phyloP scores from a whole-genome alignment of 2,888 invertebrate genomes.

The Agrochola litura region DNA sequence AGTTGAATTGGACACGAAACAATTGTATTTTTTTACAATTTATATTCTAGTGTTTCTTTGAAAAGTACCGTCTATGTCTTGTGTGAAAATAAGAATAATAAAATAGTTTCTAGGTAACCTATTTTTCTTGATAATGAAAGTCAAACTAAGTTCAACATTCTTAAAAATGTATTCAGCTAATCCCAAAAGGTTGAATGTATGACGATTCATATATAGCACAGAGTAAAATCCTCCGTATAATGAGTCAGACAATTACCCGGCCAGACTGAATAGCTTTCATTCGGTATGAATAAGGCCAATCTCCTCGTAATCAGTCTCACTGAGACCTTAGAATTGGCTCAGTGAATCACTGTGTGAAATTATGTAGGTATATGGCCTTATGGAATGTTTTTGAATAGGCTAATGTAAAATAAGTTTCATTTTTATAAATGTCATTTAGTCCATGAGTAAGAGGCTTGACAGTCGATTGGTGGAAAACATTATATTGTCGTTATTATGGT shows the following conservation, averaged over 20 bases:
- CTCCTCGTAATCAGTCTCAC: conserved; percentile 34
- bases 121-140: neutral
- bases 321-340: conserved; percentile 15
- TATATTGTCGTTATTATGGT: no score
- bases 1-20: neutral
- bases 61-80: neutral
- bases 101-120: neutral
- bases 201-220: conserved; percentile 9
- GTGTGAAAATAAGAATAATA: neutral
- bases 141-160: neutral
- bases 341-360: conserved; percentile 41
- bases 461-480: neutral
- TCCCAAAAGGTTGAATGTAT: conserved; percentile 27
- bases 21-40: neutral
- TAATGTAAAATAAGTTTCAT: neutral
- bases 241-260: conserved; percentile 42
- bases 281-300: conserved; percentile 56
- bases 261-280: conserved; percentile 35
- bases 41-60: no score
- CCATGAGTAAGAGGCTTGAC: neutral
- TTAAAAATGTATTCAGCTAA: conserved; percentile 4
- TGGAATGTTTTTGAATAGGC: conserved; percentile 6
- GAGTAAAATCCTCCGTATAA: conserved; percentile 25
- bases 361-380: conserved; percentile 3
- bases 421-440: neutral